phyloP scores from a whole-genome alignment of 64 coral and sea anemone species.

The Porites australiensis region DNA sequence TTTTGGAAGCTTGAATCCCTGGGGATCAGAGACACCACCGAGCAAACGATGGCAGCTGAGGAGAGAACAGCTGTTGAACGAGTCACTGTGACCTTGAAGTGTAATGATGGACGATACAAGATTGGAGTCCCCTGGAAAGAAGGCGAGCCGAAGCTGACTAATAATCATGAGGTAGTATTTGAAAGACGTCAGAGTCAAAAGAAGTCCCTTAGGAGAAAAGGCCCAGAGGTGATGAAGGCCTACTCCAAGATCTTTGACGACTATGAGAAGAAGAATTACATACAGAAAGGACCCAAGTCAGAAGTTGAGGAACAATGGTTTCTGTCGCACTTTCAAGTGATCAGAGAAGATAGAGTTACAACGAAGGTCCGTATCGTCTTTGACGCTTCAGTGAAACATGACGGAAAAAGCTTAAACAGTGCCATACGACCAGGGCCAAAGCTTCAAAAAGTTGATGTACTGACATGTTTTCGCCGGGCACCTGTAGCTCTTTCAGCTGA shows the following conservation, averaged over 20 bases:
- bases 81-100: not conserved
- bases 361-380: constrained; percentile 66
- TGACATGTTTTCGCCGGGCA: constrained; percentile 59
- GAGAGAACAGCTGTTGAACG: not conserved
- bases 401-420: constrained; percentile 65
- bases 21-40: constrained; percentile 28
- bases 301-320: constrained; percentile 14
- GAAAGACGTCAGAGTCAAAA: constrained; percentile 21
- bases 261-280: constrained; percentile 33
- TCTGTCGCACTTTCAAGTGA: constrained; percentile 29
- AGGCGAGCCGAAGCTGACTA: constrained; percentile 55
- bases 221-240: constrained; percentile 37
- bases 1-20: constrained; percentile 64
- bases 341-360: constrained; percentile 36
- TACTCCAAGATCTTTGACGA: constrained; percentile 59
- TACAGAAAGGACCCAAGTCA: constrained; percentile 1
- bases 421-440: constrained; percentile 46
- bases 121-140: constrained; percentile 71
- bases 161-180: constrained; percentile 51
- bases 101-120: constrained; percentile 30
- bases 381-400: constrained; percentile 56
- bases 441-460: constrained; percentile 58
- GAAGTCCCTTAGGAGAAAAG: constrained; percentile 21
- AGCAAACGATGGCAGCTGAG: not conserved
- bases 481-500: constrained; percentile 72